Evolutionary conservation across 2,797 vertebrate species (phyloP).

Genomic region (Morus bassanus): DNA sequence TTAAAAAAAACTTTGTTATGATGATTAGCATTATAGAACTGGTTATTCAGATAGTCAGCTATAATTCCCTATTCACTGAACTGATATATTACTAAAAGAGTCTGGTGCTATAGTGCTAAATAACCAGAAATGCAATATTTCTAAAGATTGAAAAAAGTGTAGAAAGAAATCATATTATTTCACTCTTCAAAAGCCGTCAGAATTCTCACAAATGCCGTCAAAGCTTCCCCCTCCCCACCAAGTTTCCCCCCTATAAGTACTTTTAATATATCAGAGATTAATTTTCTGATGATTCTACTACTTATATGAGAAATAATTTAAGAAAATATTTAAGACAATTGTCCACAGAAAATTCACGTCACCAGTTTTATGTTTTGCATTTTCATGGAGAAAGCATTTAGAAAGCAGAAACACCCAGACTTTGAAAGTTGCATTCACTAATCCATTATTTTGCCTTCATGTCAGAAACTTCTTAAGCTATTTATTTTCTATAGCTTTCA

Average conservation of each 20-base stretch:
- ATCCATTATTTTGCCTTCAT: neutral
- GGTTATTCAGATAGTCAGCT: neutral
- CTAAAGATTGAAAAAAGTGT: neutral
- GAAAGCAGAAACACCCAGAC: neutral
- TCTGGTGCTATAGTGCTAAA: neutral
- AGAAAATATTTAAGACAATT: neutral
- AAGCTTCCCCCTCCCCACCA: neutral
- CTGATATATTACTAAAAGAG: neutral
- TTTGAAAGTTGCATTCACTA: neutral
- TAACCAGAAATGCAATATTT: neutral
- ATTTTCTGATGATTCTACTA: neutral
- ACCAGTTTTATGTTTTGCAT: neutral
- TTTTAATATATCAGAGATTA: neutral
- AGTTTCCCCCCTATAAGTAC: neutral
- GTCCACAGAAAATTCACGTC: neutral
- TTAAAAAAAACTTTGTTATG: neutral
- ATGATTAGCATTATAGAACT: neutral
- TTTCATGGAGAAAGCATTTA: neutral
- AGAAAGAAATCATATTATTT: neutral
- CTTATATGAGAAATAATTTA: neutral
- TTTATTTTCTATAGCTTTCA: neutral
- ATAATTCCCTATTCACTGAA: neutral
- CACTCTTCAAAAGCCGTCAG: neutral
- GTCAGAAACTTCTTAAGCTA: neutral
- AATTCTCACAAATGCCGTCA: neutral